Evolutionary conservation across 1,140 invertebrate species (phyloP).

Genomic region (Trinorchestia longiramus): DNA sequence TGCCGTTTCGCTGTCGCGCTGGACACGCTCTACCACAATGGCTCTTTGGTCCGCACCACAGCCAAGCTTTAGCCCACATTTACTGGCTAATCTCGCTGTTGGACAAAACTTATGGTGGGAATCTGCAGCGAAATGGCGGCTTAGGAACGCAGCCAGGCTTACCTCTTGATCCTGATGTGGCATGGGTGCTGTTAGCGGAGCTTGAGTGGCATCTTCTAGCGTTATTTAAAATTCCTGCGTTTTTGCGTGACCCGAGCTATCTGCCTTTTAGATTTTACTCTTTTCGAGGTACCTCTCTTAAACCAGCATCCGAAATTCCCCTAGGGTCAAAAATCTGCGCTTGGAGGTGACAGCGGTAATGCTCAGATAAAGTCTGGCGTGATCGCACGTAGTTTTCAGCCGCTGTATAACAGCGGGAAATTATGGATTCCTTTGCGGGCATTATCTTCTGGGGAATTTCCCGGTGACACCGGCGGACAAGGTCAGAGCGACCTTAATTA

Average conservation of each 20-base stretch:
- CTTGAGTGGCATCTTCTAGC: neutral
- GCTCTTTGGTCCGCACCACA: neutral
- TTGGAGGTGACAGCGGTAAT: neutral
- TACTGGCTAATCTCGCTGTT: neutral
- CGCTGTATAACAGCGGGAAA: neutral
- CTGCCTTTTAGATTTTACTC: neutral
- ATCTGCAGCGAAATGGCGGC: constrained; percentile 17
- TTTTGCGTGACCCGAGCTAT: neutral
- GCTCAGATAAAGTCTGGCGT: neutral
- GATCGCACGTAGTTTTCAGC: neutral
- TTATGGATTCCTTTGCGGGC: neutral
- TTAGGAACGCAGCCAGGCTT: neutral
- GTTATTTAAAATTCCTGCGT: neutral
- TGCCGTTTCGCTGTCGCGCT: no score
- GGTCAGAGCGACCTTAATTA: neutral
- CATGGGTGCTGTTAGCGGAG: neutral
- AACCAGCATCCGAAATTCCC: neutral
- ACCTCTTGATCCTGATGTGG: neutral
- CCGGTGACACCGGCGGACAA: neutral
- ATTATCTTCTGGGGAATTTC: neutral
- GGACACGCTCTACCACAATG: neutral
- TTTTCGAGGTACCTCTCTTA: neutral
- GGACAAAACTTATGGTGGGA: constrained; percentile 13
- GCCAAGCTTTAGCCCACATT: neutral
- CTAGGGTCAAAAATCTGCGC: neutral